These are phyloP conservation scores for Petrocephalus microphthalmus DNA, from an alignment of 2,113 vertebrate species.

Conservation along the genomic window DNA sequence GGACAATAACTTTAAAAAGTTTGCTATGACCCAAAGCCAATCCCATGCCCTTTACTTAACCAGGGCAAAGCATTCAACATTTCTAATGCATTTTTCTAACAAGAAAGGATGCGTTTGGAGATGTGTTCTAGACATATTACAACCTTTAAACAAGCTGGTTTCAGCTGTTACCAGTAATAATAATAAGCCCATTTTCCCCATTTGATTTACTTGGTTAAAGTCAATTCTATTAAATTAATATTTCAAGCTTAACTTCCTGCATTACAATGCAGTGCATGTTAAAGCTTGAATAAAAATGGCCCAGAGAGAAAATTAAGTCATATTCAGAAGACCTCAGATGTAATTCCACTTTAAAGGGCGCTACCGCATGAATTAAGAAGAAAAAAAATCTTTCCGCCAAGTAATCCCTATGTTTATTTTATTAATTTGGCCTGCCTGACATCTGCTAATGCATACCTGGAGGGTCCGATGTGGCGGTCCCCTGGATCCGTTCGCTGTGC, in stretches of 20 bases:
- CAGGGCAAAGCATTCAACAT: not conserved
- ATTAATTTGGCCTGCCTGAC: not conserved
- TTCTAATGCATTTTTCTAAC: not conserved
- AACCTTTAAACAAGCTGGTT: not conserved
- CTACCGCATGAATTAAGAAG: not conserved
- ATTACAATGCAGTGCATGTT: not conserved
- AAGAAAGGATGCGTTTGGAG: not conserved
- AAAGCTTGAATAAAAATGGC: not conserved
- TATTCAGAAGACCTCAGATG: not conserved
- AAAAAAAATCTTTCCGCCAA: not conserved
- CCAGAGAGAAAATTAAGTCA: not conserved
- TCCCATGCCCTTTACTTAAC: not conserved
- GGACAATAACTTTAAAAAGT: not conserved
- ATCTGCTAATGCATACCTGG: slow-evolving; percentile 21
- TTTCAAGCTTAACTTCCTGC: not conserved
- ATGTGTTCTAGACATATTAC: not conserved
- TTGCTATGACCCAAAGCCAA: not conserved
- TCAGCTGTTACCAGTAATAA: not conserved
- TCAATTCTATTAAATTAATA: not conserved
- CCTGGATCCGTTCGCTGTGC: slow-evolving; percentile 15
- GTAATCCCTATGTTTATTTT: not conserved
- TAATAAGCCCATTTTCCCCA: not conserved
- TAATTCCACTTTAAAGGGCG: not conserved
- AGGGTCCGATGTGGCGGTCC: not conserved
- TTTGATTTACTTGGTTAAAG: not conserved